phyloP scores from a whole-genome alignment of 23 tunicate species.

The Halocynthia roretzi region DNA sequence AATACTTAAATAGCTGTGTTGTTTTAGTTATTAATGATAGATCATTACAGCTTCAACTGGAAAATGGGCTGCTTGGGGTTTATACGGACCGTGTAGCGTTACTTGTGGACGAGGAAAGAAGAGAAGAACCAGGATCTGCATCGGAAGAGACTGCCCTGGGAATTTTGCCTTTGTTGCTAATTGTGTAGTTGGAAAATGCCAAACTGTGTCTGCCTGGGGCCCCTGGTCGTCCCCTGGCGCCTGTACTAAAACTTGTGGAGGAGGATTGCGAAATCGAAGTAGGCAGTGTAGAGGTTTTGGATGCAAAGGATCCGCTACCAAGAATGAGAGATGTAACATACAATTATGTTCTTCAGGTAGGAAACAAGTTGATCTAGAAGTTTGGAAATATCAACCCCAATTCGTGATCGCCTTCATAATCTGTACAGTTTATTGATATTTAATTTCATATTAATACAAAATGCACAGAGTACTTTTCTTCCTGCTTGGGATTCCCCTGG shows the following conservation, averaged over 20 bases:
- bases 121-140: not conserved
- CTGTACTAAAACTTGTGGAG: slow-evolving; percentile 13
- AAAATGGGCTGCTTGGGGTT: not conserved
- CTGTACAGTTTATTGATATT: not conserved
- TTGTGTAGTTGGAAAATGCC: not conserved
- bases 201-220: slow-evolving; percentile 5
- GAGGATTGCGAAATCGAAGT: not conserved
- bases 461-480: too few relatives aligned
- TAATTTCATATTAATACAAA: not conserved
- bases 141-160: not conserved
- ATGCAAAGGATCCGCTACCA: slow-evolving; percentile 5
- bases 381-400: too few relatives aligned
- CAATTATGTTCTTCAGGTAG: not conserved
- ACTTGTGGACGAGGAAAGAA: not conserved
- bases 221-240: slow-evolving; percentile 5
- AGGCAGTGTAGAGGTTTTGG: not conserved
- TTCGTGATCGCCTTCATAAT: not conserved
- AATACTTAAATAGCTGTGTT: not conserved
- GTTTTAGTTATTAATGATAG: not conserved
- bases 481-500: too few relatives aligned
- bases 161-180: not conserved
- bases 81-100: not conserved
- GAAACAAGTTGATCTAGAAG: not conserved
- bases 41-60: not conserved
- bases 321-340: not conserved